phyloP scores from a whole-genome alignment of 2,797 vertebrate genomes.

The Arnoldichthys spilopterus region DNA sequence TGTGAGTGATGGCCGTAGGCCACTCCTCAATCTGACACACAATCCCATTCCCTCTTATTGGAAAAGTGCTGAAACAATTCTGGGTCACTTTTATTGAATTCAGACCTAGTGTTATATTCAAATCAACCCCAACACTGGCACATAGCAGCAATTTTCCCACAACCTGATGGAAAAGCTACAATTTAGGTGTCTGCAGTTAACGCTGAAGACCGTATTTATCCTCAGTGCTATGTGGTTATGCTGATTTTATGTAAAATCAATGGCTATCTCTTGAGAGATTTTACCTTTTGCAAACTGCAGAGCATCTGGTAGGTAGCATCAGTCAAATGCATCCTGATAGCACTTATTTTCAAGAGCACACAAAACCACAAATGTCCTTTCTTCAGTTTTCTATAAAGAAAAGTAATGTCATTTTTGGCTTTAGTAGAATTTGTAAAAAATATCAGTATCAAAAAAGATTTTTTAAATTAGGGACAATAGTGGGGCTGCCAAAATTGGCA shows the following conservation, averaged over 20 bases:
- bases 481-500: too few relatives aligned
- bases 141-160: constrained; percentile 14
- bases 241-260: constrained; percentile 26
- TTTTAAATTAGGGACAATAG: too few relatives aligned
- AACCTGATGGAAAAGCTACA: background rate
- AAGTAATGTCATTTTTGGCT: background rate
- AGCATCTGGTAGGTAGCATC: constrained; percentile 4
- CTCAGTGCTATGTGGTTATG: constrained; percentile 14
- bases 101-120: constrained; percentile 51
- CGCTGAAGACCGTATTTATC: constrained; percentile 1
- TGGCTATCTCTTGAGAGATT: constrained; percentile 21
- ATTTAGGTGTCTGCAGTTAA: constrained; percentile 30
- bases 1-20: constrained; percentile 32
- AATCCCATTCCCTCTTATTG: constrained; percentile 56
- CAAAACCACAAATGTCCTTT: background rate
- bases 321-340: background rate
- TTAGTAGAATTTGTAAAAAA: background rate
- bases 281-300: constrained; percentile 6
- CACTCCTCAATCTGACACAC: constrained; percentile 33
- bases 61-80: constrained; percentile 49
- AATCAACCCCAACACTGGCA: constrained; percentile 41
- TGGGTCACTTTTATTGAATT: constrained; percentile 55
- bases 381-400: background rate
- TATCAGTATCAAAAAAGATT: too few relatives aligned
- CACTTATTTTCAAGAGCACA: background rate